Evolutionary conservation across 2,113 vertebrate species (phyloP).

Genomic region (Gila orcuttii): DNA sequence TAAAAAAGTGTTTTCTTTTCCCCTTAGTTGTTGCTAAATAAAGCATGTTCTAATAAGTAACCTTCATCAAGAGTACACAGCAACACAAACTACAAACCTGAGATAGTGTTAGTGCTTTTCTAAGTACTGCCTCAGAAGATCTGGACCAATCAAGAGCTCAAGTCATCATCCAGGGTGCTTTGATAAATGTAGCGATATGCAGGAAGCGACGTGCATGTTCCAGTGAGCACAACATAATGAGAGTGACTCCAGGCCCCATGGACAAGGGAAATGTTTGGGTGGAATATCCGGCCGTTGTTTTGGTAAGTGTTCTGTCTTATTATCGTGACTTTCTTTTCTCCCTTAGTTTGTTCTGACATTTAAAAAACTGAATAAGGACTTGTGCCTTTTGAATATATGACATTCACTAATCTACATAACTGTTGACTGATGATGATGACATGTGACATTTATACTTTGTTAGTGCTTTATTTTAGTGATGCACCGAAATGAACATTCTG

Average conservation of each 20-base stretch:
- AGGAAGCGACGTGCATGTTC: slow-evolving; percentile 46
- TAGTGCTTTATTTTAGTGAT: not conserved
- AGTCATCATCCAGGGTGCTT: slow-evolving; percentile 5
- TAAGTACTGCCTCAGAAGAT: slow-evolving; percentile 3
- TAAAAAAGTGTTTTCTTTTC: not conserved
- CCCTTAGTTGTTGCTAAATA: not conserved
- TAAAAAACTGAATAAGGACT: not conserved
- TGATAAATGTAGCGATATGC: slow-evolving; percentile 52
- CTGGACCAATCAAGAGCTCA: slow-evolving; percentile 72
- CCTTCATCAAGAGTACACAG: not conserved
- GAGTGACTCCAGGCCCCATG: not conserved
- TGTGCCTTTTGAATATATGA: not conserved
- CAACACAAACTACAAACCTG: not conserved
- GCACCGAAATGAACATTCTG: no score
- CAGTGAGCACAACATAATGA: slow-evolving; percentile 31
- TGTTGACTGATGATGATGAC: not conserved
- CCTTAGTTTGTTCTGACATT: slow-evolving; percentile 18
- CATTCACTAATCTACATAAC: not conserved
- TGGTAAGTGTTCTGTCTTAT: slow-evolving; percentile 41
- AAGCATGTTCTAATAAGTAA: not conserved
- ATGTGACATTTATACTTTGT: not conserved
- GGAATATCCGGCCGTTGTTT: slow-evolving; percentile 49
- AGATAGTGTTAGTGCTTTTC: not conserved
- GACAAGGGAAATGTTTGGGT: slow-evolving; percentile 39
- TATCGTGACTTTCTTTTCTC: not conserved